A percentile compares a stretch with the other conserved stretches of the same genome.
Evolutionary conservation across 30 jellyfish, hydroid and myxozoan species (phyloP).

Genomic region (Chrysaora quinquecirrha): DNA sequence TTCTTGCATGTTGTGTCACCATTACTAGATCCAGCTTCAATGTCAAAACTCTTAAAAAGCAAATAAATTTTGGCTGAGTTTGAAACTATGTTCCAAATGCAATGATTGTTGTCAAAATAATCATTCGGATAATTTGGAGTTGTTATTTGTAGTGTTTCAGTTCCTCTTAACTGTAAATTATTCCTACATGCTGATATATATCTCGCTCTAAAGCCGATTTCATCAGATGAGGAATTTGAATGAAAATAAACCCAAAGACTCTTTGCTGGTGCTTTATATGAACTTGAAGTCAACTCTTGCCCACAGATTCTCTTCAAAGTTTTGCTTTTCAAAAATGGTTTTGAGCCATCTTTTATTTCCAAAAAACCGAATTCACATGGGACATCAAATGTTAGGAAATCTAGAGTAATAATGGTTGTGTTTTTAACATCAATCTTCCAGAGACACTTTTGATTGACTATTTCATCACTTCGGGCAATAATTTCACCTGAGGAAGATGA

Average conservation of each 20-base stretch:
- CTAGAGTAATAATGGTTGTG: constrained; percentile 54
- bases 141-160: neutral
- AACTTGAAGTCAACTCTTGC: constrained; percentile 10
- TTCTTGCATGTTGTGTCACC: constrained; percentile 16
- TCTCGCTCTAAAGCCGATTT: constrained; percentile 64
- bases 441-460: constrained; percentile 50
- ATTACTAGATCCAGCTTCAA: constrained; percentile 38
- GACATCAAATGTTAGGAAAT: constrained; percentile 55
- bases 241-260: constrained; percentile 50
- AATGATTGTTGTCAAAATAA: constrained; percentile 60
- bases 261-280: constrained; percentile 23
- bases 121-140: constrained; percentile 73
- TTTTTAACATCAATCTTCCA: constrained; percentile 63
- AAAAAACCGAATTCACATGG: constrained; percentile 65
- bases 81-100: constrained; percentile 53
- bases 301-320: constrained; percentile 52
- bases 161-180: neutral
- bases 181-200: constrained; percentile 57
- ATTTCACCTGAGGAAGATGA: constrained; percentile 60
- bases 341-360: constrained; percentile 57
- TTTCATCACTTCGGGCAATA: constrained; percentile 58
- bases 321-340: constrained; percentile 3
- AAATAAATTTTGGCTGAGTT: neutral
- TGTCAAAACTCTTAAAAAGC: constrained; percentile 43
- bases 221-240: constrained; percentile 73